Evolutionary conservation across 2,797 vertebrate species (phyloP).

Genomic region (Scleropages formosus): DNA sequence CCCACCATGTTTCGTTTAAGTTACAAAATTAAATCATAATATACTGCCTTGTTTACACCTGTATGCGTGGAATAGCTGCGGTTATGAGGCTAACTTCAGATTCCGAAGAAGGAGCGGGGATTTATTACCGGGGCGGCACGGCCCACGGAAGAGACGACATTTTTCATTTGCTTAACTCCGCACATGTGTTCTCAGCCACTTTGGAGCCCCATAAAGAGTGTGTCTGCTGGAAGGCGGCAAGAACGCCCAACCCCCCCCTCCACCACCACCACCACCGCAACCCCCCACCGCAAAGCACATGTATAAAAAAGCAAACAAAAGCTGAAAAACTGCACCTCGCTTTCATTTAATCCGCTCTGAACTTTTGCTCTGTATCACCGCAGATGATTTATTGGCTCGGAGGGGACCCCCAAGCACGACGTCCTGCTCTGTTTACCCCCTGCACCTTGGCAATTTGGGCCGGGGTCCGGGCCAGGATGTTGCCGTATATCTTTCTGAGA

Average conservation of each 20-base stretch:
- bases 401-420: not conserved
- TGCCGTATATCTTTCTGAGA: not conserved
- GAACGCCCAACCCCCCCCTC: too few relatives aligned
- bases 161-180: slow-evolving; percentile 6
- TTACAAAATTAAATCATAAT: not conserved
- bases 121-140: not conserved
- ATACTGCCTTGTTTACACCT: slow-evolving; percentile 6
- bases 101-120: not conserved
- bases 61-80: not conserved
- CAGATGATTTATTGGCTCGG: not conserved
- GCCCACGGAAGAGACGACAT: not conserved
- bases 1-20: not conserved
- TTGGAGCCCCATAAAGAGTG: not conserved
- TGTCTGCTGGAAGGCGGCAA: not conserved
- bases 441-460: not conserved
- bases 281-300: not conserved
- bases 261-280: too few relatives aligned
- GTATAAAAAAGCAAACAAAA: not conserved
- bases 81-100: not conserved
- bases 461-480: not conserved
- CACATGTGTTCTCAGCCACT: not conserved
- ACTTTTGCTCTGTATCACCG: not conserved
- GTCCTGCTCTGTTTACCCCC: not conserved
- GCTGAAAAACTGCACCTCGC: not conserved
- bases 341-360: not conserved